These are phyloP conservation scores for Drosophila setifemur DNA, from an alignment of 1,140 invertebrate genomes.

Conservation along the genomic window DNA sequence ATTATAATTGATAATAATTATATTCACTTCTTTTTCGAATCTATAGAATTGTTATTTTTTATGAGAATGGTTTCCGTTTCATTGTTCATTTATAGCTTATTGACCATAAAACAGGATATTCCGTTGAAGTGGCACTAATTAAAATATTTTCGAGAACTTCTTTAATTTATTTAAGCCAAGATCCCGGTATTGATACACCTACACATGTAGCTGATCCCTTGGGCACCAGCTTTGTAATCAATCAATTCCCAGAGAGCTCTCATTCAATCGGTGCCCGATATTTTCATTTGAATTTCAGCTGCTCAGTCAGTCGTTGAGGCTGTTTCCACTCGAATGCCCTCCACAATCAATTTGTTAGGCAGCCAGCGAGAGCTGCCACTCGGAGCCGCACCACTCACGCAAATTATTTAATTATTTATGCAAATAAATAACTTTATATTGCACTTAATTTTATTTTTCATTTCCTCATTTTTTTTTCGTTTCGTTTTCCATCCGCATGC, in stretches of 20 bases:
- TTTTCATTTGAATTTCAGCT: conserved; percentile 52
- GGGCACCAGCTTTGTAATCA: conserved; percentile 29
- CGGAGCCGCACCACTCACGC: conserved; percentile 39
- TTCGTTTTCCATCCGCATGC: conserved; percentile 12
- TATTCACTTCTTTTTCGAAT: too few relatives aligned
- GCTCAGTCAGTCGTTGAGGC: conserved; percentile 29
- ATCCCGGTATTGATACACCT: too few relatives aligned
- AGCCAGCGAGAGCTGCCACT: background rate
- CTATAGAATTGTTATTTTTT: too few relatives aligned
- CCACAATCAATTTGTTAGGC: conserved; percentile 64
- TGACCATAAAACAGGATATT: too few relatives aligned
- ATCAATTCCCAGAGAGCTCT: conserved; percentile 28
- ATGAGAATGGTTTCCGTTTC: too few relatives aligned
- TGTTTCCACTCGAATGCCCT: conserved; percentile 38
- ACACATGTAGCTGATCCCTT: conserved; percentile 20
- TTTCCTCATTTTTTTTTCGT: too few relatives aligned
- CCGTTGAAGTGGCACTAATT: too few relatives aligned
- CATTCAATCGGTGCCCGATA: conserved; percentile 10
- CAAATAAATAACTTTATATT: conserved; percentile 67
- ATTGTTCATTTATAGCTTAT: too few relatives aligned
- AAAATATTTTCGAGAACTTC: too few relatives aligned
- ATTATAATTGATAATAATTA: too few relatives aligned
- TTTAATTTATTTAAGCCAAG: too few relatives aligned
- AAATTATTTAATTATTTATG: conserved; percentile 74
- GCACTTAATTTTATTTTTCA: conserved; percentile 43